A percentile compares a stretch with the other conserved stretches of the same genome.
Evolutionary conservation across 2,113 vertebrate species (phyloP).

Genomic region (Takifugu bimaculatus): DNA sequence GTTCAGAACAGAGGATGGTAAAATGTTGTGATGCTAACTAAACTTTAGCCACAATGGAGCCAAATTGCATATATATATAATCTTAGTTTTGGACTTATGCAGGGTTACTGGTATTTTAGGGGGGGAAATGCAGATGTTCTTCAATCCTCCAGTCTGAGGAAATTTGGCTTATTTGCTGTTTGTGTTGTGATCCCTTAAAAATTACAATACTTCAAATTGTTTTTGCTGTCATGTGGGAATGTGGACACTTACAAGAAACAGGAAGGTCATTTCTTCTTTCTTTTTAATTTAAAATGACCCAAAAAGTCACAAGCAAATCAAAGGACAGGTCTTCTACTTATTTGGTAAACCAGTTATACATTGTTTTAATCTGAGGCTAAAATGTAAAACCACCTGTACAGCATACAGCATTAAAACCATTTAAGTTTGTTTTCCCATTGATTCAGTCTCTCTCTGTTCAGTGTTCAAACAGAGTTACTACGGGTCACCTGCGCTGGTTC

Average conservation of each 20-base stretch:
- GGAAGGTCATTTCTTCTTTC: too few relatives aligned
- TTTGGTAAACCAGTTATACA: conserved; percentile 53
- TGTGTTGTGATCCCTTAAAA: too few relatives aligned
- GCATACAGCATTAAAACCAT: conserved; percentile 19
- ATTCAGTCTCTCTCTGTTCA: conserved; percentile 37
- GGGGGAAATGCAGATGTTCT: too few relatives aligned
- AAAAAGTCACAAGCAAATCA: conserved; percentile 35
- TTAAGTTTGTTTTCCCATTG: conserved; percentile 12
- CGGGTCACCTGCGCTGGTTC: conserved; percentile 23
- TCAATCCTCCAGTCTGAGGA: too few relatives aligned
- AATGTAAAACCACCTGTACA: conserved; percentile 45
- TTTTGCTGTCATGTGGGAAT: too few relatives aligned
- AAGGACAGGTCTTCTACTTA: conserved; percentile 60
- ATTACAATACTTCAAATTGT: too few relatives aligned
- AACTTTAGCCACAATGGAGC: not conserved
- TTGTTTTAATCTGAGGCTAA: conserved; percentile 46
- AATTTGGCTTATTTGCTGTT: too few relatives aligned
- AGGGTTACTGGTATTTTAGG: too few relatives aligned
- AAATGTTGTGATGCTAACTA: too few relatives aligned
- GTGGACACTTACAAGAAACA: too few relatives aligned
- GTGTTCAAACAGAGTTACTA: conserved; percentile 56
- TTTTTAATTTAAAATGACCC: not conserved
- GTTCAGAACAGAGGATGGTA: too few relatives aligned
- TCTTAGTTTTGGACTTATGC: not conserved
- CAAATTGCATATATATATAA: too few relatives aligned